These are phyloP conservation scores for Mus spicilegus DNA, from an alignment of 2,113 vertebrate genomes.

Conservation along the genomic window DNA sequence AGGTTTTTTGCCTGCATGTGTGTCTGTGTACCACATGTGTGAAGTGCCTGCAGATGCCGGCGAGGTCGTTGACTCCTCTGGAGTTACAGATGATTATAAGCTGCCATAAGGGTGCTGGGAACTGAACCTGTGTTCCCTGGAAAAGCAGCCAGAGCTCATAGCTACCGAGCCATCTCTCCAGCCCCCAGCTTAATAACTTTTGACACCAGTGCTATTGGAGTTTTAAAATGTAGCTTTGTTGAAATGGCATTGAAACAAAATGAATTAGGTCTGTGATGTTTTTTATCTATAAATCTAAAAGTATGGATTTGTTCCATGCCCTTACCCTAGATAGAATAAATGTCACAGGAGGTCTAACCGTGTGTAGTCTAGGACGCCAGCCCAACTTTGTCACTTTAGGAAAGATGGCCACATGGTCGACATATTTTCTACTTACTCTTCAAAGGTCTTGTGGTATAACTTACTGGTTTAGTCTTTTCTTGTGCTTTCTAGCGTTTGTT, in stretches of 20 bases:
- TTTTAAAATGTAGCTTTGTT: slow-evolving; percentile 33
- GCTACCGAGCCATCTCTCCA: background rate
- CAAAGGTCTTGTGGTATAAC: background rate
- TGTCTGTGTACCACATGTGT: background rate
- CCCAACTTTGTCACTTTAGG: background rate
- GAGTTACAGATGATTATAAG: background rate
- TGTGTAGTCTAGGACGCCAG: background rate
- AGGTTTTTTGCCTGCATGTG: background rate
- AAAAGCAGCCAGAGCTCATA: background rate
- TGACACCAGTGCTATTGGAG: background rate
- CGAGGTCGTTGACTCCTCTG: background rate
- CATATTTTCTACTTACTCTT: background rate
- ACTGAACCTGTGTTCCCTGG: background rate
- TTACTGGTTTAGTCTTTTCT: background rate
- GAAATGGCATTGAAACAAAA: slow-evolving; percentile 26
- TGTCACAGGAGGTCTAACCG: background rate
- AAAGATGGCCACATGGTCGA: background rate
- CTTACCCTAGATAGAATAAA: background rate
- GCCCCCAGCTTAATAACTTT: slow-evolving; percentile 3
- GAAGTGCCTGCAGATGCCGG: background rate
- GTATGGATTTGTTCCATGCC: background rate
- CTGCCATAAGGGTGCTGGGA: background rate
- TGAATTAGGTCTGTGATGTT: background rate
- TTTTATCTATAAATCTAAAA: background rate
- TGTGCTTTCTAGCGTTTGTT: slow-evolving; percentile 24